Evolutionary conservation across 2,113 vertebrate genomes (phyloP), one percentile per base, ranked within the genome.

Genomic region (Cavia aperea): DNA sequence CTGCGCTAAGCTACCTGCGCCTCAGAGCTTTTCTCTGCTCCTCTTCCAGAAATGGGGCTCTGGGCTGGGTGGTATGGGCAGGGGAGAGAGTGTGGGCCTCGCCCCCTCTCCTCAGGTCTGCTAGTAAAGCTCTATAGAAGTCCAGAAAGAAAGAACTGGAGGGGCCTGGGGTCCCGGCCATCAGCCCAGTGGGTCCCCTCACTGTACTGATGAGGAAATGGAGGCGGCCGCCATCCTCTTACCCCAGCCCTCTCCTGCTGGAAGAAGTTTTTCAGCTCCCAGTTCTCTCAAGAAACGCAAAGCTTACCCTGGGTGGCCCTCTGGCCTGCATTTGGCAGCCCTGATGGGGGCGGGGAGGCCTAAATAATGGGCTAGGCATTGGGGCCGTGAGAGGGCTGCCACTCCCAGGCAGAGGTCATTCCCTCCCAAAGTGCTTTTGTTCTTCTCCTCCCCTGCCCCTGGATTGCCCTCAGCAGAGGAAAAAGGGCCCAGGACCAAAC

Each of bases 301-400:
- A n/a, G 36, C 65, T 49, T 94, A 78, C 24, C 63, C 51, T 83
- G 93, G 82, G 95, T 93, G 95, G 94, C 82, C 95, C 77, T 89
- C 81, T 60, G 91, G 79, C 56, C 86, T 7, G 1, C 26, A 14
- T 77, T 70, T 13, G 58, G 51, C 49, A 26, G 43, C 31, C 83
- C 72, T 43, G 92, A 29, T 70, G 84, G 89, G 60, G 87, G 84
- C 33, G 70, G 65, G 89, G 60, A 15, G n/a, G 58, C 39, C n/a
- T 78, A 16, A 36, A 43, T 66, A n/a, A 36, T 24, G 56, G 79
- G 49, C 10, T 56, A 36, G 85, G 39, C 39, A 1, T 12, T n/a
- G 81, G 62, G 49, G 73, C 66, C 6, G 15, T 21, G 43, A 23
- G 49, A 93, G 58, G 82, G 75, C 86, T 29, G 89, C n/a, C 18